Percentiles rank a stretch among this genome's conserved stretches.
These are phyloP conservation scores for Knipowitschia caucasica DNA, from an alignment of 2,797 vertebrate species.

Conservation along the genomic window DNA sequence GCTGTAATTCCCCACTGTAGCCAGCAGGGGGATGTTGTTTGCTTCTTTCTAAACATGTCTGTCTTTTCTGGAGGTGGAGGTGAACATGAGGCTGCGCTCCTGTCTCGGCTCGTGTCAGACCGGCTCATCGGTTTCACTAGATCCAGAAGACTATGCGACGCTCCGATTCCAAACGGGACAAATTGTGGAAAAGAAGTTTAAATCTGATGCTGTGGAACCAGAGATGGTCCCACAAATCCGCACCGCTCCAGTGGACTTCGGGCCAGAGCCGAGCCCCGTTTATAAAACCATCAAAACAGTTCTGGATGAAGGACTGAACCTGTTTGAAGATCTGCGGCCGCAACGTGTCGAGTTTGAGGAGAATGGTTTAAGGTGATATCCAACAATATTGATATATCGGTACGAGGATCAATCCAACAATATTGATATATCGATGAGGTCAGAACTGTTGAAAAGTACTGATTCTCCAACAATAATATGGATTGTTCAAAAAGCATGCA, in stretches of 20 bases:
- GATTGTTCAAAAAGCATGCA: too few relatives aligned
- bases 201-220: accelerated
- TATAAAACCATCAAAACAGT: constrained; percentile 45
- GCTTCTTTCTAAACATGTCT: neutral
- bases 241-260: constrained; percentile 15
- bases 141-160: constrained; percentile 63
- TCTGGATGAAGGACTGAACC: constrained; percentile 53
- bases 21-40: neutral
- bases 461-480: too few relatives aligned
- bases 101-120: constrained; percentile 84
- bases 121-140: constrained; percentile 59
- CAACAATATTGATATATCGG: too few relatives aligned
- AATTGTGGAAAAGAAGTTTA: constrained; percentile 7
- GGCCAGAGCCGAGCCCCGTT: neutral
- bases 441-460: too few relatives aligned
- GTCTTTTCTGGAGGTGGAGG: constrained; percentile 80
- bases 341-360: constrained; percentile 55
- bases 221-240: constrained; percentile 33
- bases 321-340: constrained; percentile 65
- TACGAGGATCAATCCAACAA: too few relatives aligned
- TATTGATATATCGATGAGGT: too few relatives aligned
- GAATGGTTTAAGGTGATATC: too few relatives aligned
- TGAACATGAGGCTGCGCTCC: constrained; percentile 85
- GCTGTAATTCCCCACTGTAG: neutral
- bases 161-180: constrained; percentile 67